Conservation (phyloP, 2,797 vertebrate species). For the Alosa sapidissima region DNA sequence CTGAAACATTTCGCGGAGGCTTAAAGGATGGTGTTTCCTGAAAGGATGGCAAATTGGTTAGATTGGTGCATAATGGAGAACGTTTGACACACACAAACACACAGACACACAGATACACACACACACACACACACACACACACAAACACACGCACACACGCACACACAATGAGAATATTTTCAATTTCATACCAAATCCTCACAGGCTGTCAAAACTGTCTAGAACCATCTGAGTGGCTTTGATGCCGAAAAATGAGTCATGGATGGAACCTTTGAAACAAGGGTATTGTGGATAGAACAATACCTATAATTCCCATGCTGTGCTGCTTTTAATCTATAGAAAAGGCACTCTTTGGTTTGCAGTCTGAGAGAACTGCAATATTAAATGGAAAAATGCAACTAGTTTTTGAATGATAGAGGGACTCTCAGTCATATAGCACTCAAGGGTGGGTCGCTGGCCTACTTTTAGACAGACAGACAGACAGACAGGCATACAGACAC, state of each 20-base stretch:
- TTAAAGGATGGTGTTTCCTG: background rate
- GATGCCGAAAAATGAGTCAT: background rate
- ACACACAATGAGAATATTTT: background rate
- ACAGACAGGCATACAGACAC: background rate
- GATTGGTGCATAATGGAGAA: background rate
- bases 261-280: background rate
- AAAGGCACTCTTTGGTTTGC: background rate
- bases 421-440: background rate
- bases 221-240: background rate
- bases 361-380: background rate
- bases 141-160: background rate
- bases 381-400: background rate
- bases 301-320: background rate
- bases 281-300: background rate
- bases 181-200: slow-evolving; percentile 2
- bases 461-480: background rate
- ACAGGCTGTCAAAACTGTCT: background rate
- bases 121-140: background rate
- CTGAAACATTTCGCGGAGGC: background rate
- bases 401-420: background rate
- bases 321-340: background rate
- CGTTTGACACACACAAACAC: background rate
- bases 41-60: slow-evolving; percentile 16
- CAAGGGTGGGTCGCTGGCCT: slow-evolving; percentile 16
- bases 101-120: background rate